Evolutionary conservation across 2,797 vertebrate genomes (phyloP).

Genomic region (Ciconia nigra): DNA sequence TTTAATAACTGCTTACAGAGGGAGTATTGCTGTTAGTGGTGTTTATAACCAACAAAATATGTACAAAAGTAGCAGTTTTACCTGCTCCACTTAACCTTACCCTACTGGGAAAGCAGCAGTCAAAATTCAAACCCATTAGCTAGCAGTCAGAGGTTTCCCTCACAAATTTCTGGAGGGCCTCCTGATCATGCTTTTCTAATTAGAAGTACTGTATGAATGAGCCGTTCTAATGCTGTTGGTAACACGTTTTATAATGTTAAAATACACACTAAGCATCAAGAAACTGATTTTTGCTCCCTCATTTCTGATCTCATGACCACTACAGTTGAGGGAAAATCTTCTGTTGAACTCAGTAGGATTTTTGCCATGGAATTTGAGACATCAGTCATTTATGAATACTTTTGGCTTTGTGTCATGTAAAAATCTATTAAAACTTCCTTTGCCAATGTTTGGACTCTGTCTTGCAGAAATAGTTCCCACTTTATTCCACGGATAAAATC

Average conservation of each 20-base stretch:
- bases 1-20: neutral
- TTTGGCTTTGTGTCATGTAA: slow-evolving; percentile 49
- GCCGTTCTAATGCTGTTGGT: neutral
- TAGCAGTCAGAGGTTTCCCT: slow-evolving; percentile 12
- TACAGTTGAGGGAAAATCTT: slow-evolving; percentile 1
- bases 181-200: slow-evolving; percentile 26
- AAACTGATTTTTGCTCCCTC: slow-evolving; percentile 21
- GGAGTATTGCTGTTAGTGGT: neutral
- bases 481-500: slow-evolving; percentile 17
- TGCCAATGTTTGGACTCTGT: slow-evolving; percentile 43
- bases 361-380: slow-evolving; percentile 44
- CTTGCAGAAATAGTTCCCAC: slow-evolving; percentile 36
- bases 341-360: neutral
- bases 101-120: neutral
- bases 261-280: neutral
- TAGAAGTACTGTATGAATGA: neutral
- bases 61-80: neutral
- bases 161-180: neutral
- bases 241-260: neutral
- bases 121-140: neutral
- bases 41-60: neutral
- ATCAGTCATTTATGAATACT: slow-evolving; percentile 47
- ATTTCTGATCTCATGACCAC: neutral
- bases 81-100: neutral
- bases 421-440: slow-evolving; percentile 54